Conservation (phyloP, 2,888 invertebrate genomes). For the Dasysyrphus albostriatus region DNA sequence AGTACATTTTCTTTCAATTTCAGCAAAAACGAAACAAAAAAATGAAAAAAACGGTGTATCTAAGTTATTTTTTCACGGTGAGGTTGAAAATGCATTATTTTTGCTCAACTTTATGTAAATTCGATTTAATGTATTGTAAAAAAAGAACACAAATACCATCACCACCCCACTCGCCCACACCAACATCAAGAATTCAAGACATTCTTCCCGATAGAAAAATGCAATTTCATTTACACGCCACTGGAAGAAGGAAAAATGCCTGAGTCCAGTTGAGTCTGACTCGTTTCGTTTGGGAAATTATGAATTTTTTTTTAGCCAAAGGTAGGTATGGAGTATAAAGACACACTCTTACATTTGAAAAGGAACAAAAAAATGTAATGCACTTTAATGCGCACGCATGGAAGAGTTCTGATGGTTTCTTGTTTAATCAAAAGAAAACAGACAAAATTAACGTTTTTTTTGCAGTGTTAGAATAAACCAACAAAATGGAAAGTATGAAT, state of each 20-base stretch:
- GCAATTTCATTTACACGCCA: conserved; percentile 40
- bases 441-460: conserved; percentile 21
- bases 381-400: conserved; percentile 36
- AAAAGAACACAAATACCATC: neutral
- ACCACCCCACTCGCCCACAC: neutral
- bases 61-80: conserved; percentile 27
- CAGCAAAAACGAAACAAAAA: conserved; percentile 19
- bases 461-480: neutral
- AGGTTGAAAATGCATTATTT: conserved; percentile 38
- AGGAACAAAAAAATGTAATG: conserved; percentile 20
- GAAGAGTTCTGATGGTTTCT: conserved; percentile 24
- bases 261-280: conserved; percentile 47
- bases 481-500: neutral
- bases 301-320: neutral
- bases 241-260: conserved; percentile 12
- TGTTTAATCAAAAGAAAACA: conserved; percentile 56
- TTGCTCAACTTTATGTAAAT: conserved; percentile 57
- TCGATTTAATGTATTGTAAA: conserved; percentile 63
- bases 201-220: conserved; percentile 10
- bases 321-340: neutral
- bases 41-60: neutral
- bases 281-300: conserved; percentile 43
- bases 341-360: neutral
- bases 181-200: neutral
- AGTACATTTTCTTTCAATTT: conserved; percentile 35